Conservation (phyloP, 1,140 invertebrate species). For the Holotrichia oblita region DNA sequence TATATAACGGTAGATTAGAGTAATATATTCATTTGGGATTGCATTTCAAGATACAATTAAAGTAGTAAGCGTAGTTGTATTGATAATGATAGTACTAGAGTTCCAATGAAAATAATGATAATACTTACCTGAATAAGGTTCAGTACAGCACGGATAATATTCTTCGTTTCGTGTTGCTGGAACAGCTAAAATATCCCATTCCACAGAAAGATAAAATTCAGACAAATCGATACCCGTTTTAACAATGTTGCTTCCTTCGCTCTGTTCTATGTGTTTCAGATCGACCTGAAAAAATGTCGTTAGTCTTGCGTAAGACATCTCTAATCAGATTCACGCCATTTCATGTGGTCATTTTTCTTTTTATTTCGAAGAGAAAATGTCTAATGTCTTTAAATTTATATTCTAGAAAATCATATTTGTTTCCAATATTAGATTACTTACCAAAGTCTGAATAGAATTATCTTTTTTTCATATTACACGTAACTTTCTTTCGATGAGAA, state of each 20-base stretch:
- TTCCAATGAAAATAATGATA: not conserved
- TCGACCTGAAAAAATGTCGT: constrained; percentile 72
- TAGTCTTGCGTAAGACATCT: constrained; percentile 40
- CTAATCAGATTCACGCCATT: not conserved
- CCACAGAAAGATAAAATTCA: constrained; percentile 92
- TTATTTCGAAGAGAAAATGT: not conserved
- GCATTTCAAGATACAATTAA: not conserved
- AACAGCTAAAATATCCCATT: constrained; percentile 94
- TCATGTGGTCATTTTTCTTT: not conserved
- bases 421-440: no score
- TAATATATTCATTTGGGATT: no score
- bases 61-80: not conserved
- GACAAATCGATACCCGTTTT: constrained; percentile 87
- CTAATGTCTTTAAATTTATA: not conserved
- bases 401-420: no score
- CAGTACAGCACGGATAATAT: constrained; percentile 87
- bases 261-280: constrained; percentile 83
- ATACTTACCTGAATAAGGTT: constrained; percentile 80
- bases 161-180: constrained; percentile 89
- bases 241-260: constrained; percentile 78
- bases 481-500: not conserved
- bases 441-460: not conserved
- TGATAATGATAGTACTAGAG: not conserved
- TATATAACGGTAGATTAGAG: no score
- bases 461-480: not conserved